Percentiles rank a stretch among this genome's conserved stretches.
These are phyloP conservation scores for Laticauda colubrina DNA, from an alignment of 2,113 vertebrate genomes.

Conservation along the genomic window DNA sequence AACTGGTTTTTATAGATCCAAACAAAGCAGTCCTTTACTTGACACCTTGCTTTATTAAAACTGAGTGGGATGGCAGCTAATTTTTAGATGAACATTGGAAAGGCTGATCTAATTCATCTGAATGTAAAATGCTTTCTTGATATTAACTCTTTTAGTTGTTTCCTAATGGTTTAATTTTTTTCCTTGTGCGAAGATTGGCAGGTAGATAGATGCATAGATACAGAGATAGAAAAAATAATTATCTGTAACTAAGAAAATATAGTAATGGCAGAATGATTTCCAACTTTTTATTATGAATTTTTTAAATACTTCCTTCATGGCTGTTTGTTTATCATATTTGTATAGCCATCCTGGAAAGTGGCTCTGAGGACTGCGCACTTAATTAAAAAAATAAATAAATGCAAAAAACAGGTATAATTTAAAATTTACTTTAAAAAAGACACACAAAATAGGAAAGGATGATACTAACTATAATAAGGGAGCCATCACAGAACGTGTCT, in stretches of 20 bases:
- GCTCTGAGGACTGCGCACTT: neutral
- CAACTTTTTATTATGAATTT: neutral
- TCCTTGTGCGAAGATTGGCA: neutral
- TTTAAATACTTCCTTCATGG: neutral
- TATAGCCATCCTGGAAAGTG: neutral
- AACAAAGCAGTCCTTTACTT: slow-evolving; percentile 27
- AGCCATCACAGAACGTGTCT: neutral
- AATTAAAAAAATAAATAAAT: neutral
- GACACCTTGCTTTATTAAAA: slow-evolving; percentile 29
- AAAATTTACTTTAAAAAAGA: neutral
- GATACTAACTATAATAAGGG: neutral
- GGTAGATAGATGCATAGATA: neutral
- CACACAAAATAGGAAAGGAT: neutral
- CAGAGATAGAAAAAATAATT: neutral
- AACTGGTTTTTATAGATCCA: slow-evolving; percentile 38
- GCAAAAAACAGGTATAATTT: neutral
- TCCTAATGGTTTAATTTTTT: slow-evolving; percentile 15
- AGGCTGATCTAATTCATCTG: neutral
- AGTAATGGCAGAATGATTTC: neutral
- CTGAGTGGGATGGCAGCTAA: slow-evolving; percentile 22
- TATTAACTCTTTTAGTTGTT: neutral
- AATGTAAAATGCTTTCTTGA: slow-evolving; percentile 4
- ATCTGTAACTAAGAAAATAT: neutral
- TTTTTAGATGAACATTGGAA: slow-evolving; percentile 19
- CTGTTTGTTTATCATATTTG: neutral